Conservation (phyloP, 2,113 vertebrate species). For the Caretta caretta region DNA sequence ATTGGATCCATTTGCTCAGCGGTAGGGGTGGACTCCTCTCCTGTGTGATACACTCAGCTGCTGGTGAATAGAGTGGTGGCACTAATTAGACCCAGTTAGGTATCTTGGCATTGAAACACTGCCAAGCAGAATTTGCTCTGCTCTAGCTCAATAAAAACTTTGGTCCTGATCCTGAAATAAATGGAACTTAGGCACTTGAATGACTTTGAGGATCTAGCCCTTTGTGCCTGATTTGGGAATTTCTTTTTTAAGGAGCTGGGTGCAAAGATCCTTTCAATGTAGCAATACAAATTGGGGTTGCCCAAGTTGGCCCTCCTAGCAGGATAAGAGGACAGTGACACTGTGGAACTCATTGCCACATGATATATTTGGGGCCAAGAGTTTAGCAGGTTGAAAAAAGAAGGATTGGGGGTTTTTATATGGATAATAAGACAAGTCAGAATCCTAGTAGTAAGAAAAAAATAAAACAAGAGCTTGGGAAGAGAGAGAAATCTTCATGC, state of each 20-base stretch:
- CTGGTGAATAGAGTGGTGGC: fast-evolving
- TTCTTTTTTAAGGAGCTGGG: too few relatives aligned
- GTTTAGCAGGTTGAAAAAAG: too few relatives aligned
- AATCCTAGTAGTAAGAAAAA: background rate
- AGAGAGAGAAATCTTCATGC: background rate
- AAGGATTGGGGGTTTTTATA: background rate
- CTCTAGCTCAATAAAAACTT: background rate
- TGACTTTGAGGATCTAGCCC: too few relatives aligned
- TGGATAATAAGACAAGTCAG: too few relatives aligned
- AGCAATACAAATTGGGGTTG: too few relatives aligned
- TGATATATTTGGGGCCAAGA: background rate
- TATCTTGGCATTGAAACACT: fast-evolving
- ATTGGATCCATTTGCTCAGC: too few relatives aligned
- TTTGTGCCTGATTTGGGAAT: too few relatives aligned
- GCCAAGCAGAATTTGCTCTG: fast-evolving
- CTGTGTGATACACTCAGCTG: background rate
- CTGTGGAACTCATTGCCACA: background rate
- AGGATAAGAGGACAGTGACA: background rate
- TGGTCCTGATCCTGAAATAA: background rate
- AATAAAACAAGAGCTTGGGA: slow-evolving; percentile 58
- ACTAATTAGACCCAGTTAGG: background rate
- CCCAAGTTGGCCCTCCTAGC: too few relatives aligned
- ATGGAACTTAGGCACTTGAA: too few relatives aligned
- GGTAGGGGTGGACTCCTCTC: too few relatives aligned
- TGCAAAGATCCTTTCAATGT: too few relatives aligned